Base-by-base conservation (phyloP, 2,888 invertebrate species). In the Cistogaster globosa region DNA sequence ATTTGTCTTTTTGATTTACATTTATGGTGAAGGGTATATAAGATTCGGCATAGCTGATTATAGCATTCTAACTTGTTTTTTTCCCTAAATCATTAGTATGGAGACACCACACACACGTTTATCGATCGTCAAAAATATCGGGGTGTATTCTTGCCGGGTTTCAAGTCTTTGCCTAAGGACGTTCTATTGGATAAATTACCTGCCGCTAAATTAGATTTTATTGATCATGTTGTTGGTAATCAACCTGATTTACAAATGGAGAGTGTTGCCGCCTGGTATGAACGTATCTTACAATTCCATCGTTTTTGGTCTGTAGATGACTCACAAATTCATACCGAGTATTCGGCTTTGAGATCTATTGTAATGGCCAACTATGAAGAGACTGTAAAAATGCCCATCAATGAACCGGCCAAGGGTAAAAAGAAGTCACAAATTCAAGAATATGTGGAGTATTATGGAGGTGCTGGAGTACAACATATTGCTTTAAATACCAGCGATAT, bases 241-340 rank as follows among this genome's bases (percentile, higher is more conserved):
- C 99, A 99, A 92, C 98, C 99, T 0, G 97, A 99, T 89, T 93
- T 95, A 62, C 94, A 95, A 88, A 99, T 99, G 99, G 97, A 97
- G 92, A 93, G 94, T 48, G 96, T 96, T 0, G 98, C 97, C 0
- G 95, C 97, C 89, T 99, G 99, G 99, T 95, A 95, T 88, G 95
- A 95, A 87, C 92, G 93, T 8, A 93, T 94, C 60, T 90, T 95
- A 75, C 94, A 94, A 89, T 95, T 95, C 89, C 95, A 95, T 91
- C 94, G 98, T 89, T 99, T 98, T 93, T 99, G 99, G 99, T 99
- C 99, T 0, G 98, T 99, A 1, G 99, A 99, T 91, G 99, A 99
- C 93, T 95, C 95, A 20, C 98, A 98, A 93, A 95, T 99, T 20
- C 98, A 98, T 92, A 99, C 99, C 0, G 97, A 99, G 90, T 99